Evolutionary conservation across 64 coral and sea anemone species (phyloP).

Genomic region (Actinia tenebrosa): DNA sequence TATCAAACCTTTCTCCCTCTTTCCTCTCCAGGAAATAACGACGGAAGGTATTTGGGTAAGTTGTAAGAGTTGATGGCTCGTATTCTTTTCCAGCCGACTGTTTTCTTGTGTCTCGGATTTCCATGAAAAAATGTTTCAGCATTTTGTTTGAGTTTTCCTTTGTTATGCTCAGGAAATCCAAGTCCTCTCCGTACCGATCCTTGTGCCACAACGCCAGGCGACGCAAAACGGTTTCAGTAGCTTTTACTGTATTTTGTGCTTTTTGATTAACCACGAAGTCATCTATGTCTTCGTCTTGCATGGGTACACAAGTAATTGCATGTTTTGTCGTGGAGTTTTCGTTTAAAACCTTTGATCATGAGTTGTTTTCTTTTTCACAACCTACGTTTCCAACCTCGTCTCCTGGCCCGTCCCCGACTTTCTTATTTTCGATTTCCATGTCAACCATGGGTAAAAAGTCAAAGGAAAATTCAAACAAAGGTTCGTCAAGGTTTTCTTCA

Average conservation of each 20-base stretch:
- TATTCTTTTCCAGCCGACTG: slow-evolving; percentile 42
- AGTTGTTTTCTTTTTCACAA: too few species aligned
- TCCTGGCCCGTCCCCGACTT: too few species aligned
- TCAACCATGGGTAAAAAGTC: too few species aligned
- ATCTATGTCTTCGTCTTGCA: too few species aligned
- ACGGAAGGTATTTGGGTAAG: slow-evolving; percentile 41
- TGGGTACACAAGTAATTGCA: too few species aligned
- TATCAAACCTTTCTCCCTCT: slow-evolving; percentile 32
- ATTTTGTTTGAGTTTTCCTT: slow-evolving; percentile 35
- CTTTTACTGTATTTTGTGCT: slow-evolving; percentile 1
- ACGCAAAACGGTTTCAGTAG: slow-evolving; percentile 36
- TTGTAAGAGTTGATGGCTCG: slow-evolving; percentile 30
- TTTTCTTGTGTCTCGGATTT: slow-evolving; percentile 4
- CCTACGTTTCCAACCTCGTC: too few species aligned
- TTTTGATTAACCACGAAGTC: too few species aligned
- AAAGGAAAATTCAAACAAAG: too few species aligned
- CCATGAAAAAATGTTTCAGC: slow-evolving; percentile 21
- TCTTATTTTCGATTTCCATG: too few species aligned
- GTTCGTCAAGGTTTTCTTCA: too few species aligned
- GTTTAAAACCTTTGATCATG: too few species aligned
- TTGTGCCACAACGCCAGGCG: slow-evolving; percentile 29
- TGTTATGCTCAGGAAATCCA: slow-evolving; percentile 27
- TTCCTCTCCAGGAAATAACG: slow-evolving; percentile 31
- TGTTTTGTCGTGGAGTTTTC: too few species aligned
- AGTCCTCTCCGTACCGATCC: slow-evolving; percentile 23